Evolutionary conservation across 2,113 vertebrate species (phyloP).

Genomic region (Alligator mississippiensis): DNA sequence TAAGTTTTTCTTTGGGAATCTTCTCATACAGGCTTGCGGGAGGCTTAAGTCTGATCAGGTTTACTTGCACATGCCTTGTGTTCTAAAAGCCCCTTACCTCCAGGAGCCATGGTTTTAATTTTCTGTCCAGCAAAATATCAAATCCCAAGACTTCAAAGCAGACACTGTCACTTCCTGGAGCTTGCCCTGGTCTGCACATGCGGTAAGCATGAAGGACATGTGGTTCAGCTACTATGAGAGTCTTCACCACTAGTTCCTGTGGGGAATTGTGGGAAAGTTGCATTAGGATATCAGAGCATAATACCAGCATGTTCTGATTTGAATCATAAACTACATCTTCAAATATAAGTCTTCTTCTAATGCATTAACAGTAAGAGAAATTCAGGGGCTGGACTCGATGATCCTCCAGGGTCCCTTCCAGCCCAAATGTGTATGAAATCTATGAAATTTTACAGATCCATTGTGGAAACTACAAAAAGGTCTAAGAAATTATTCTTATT

Average conservation of each 20-base stretch:
- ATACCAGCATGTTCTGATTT: neutral
- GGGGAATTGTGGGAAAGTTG: constrained; percentile 19
- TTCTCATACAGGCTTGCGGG: neutral
- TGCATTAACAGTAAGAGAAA: neutral
- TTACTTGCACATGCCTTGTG: neutral
- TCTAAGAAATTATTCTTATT: neutral
- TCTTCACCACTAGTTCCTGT: constrained; percentile 97
- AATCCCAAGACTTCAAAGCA: constrained; percentile 98
- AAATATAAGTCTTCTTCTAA: neutral
- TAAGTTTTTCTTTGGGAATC: neutral
- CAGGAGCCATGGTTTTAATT: constrained; percentile 97
- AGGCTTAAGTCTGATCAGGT: neutral
- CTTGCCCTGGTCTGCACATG: constrained; percentile 97
- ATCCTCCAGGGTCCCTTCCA: too few species aligned
- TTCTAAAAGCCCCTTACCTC: constrained; percentile 84
- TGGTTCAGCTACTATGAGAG: constrained; percentile 95
- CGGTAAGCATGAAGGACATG: constrained; percentile 97
- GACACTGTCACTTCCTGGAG: constrained; percentile 96
- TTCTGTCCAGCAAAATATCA: constrained; percentile 97
- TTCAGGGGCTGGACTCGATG: too few species aligned
- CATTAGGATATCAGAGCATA: neutral
- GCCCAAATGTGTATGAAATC: too few species aligned
- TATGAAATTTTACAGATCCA: neutral
- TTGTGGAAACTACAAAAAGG: neutral
- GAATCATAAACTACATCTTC: neutral